These are phyloP conservation scores for Selene dorsalis DNA, from an alignment of 2,797 vertebrate genomes.

Conservation along the genomic window DNA sequence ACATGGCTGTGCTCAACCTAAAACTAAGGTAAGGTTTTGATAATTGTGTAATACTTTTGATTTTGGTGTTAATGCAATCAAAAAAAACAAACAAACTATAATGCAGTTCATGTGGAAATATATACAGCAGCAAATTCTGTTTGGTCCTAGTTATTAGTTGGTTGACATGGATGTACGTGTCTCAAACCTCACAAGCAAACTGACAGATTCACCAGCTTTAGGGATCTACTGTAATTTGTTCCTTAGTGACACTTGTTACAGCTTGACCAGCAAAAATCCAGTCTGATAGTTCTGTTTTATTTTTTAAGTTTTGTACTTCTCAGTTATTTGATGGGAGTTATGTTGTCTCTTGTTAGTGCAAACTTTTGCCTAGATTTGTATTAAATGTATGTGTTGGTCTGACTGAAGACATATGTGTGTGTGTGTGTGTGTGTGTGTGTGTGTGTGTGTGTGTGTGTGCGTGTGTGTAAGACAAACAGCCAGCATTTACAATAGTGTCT, in stretches of 20 bases:
- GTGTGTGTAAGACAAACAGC: constrained; percentile 31
- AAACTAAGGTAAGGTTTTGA: too few species aligned
- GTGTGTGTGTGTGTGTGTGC: constrained; percentile 14
- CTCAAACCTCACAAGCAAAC: neutral
- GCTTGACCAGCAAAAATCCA: neutral
- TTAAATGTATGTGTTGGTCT: constrained; percentile 6
- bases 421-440: too few species aligned
- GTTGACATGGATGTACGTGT: neutral
- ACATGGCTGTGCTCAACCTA: too few species aligned
- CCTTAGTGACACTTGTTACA: neutral
- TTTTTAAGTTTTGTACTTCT: neutral
- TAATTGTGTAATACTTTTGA: too few species aligned
- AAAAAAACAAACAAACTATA: too few species aligned
- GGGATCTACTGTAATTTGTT: neutral
- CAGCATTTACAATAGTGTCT: constrained; percentile 52
- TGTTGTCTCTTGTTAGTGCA: neutral
- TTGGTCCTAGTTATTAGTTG: neutral
- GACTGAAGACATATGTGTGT: too few species aligned
- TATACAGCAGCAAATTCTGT: neutral
- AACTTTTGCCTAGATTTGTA: neutral
- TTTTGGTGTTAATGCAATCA: too few species aligned
- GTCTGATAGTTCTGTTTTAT: neutral
- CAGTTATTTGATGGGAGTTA: neutral
- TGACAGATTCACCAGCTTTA: neutral
- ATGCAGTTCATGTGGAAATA: neutral